A percentile compares a stretch with the other conserved stretches of the same genome.
Conservation (phyloP, 2,797 vertebrate species). For the Muscicapa striata region DNA sequence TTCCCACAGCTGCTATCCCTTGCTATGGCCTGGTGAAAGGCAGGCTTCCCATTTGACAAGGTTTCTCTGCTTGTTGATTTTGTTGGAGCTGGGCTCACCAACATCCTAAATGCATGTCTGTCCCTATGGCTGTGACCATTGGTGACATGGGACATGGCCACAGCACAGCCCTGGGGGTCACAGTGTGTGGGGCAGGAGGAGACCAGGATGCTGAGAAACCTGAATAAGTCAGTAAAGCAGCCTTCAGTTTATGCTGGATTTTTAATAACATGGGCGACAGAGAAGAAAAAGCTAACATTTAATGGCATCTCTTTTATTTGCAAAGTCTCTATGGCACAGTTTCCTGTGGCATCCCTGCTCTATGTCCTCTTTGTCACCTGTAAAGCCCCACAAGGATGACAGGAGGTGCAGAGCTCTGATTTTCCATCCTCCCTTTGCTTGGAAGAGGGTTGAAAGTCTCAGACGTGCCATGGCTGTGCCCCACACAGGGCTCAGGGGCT, state of each 20-base stretch:
- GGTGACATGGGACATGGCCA: fast-evolving
- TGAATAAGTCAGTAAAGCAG: not conserved
- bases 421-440: not conserved
- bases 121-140: fast-evolving
- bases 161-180: not conserved
- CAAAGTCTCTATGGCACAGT: not conserved
- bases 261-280: not conserved
- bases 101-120: fast-evolving
- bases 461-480: too few species aligned
- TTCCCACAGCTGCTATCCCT: slow-evolving; percentile 16
- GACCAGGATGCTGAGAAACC: not conserved
- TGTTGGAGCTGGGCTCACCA: not conserved
- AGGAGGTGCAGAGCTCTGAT: not conserved
- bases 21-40: not conserved
- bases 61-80: not conserved
- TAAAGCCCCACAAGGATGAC: not conserved
- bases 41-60: not conserved
- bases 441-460: not conserved
- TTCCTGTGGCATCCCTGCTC: not conserved
- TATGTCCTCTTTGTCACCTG: fast-evolving
- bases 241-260: not conserved
- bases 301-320: not conserved
- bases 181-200: not conserved
- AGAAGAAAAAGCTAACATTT: not conserved
- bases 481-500: not conserved